A percentile compares a stretch with the other conserved stretches of the same genome.
Conservation (phyloP, 2,113 vertebrate species). For the Eptesicus fuscus region DNA sequence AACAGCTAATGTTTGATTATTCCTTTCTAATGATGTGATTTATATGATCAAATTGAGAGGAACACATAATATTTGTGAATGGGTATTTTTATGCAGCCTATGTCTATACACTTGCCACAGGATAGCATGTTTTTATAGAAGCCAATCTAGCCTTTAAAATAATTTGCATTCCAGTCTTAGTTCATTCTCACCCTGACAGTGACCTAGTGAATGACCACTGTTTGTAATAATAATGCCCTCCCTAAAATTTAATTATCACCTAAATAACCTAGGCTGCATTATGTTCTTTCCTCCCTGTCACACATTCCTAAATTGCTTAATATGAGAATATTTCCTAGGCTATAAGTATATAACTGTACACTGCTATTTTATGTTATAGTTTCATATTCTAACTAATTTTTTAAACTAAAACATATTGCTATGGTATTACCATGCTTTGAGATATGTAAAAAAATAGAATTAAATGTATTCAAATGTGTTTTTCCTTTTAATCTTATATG, state of each 20-base stretch:
- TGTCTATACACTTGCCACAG: neutral
- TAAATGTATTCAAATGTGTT: neutral
- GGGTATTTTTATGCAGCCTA: constrained; percentile 6
- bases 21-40: neutral
- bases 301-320: neutral
- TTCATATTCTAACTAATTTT: neutral
- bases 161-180: neutral
- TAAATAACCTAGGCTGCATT: neutral
- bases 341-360: neutral
- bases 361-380: neutral
- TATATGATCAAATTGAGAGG: neutral
- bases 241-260: neutral
- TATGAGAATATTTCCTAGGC: neutral
- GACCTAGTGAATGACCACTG: neutral
- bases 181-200: neutral
- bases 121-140: neutral
- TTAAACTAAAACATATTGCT: neutral
- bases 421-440: neutral
- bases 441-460: neutral
- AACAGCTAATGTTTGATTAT: constrained; percentile 9
- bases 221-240: neutral
- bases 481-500: neutral
- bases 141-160: constrained; percentile 23
- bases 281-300: neutral
- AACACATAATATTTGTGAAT: constrained; percentile 14